These are phyloP conservation scores for Aepyceros melampus DNA, from an alignment of 2,113 vertebrate species.

Conservation along the genomic window DNA sequence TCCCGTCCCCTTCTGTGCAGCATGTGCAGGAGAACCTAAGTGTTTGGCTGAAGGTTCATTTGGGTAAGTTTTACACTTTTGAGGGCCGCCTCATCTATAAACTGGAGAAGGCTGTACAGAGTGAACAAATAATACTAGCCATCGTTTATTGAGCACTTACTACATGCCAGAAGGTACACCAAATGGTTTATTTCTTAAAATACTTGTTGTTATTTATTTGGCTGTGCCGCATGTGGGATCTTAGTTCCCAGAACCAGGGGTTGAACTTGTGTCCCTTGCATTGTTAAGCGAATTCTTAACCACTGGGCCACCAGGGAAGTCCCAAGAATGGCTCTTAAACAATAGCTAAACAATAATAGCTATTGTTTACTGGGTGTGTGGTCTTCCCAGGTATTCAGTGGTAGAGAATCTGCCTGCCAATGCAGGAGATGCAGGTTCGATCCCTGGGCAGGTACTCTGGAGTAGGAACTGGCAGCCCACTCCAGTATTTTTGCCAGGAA, in stretches of 20 bases:
- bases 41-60: not conserved
- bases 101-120: not conserved
- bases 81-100: not conserved
- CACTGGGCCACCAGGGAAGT: not conserved
- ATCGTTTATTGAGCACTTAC: constrained; percentile 25
- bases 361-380: not conserved
- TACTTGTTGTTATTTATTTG: not conserved
- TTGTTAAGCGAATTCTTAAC: not conserved
- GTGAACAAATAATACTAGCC: not conserved
- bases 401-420: not conserved
- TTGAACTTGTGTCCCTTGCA: not conserved
- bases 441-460: not conserved
- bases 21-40: not conserved
- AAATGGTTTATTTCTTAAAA: not conserved
- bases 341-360: not conserved
- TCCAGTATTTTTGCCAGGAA: not conserved
- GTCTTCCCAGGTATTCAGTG: not conserved
- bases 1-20: too few relatives aligned
- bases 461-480: not conserved
- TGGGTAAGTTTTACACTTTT: not conserved
- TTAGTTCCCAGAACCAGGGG: not conserved
- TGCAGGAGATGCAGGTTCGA: not conserved
- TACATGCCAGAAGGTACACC: not conserved
- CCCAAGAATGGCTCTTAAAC: not conserved
- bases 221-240: not conserved